Evolutionary conservation across 2,888 invertebrate genomes (phyloP).

Genomic region (Alitta virens): DNA sequence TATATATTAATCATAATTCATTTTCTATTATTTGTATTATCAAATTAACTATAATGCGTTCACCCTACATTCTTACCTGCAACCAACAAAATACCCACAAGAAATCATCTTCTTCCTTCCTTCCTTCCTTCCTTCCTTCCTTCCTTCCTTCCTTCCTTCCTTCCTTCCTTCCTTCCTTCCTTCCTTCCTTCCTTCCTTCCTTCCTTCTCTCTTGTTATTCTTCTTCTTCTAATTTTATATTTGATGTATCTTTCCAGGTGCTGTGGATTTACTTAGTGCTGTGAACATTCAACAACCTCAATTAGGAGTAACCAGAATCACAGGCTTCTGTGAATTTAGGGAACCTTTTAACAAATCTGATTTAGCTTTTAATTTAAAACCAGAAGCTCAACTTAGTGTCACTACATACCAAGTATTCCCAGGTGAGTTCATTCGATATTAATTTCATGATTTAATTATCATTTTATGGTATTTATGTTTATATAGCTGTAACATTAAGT

Average conservation of each 20-base stretch:
- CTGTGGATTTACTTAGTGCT: constrained; percentile 23
- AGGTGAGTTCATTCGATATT: constrained; percentile 16
- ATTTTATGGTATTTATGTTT: background rate
- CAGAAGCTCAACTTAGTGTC: constrained; percentile 17
- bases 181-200: too few species aligned
- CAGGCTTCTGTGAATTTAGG: constrained; percentile 21
- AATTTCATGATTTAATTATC: background rate
- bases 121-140: too few species aligned
- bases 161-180: too few species aligned
- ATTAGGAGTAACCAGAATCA: constrained; percentile 14
- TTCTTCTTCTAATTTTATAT: background rate
- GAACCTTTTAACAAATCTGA: background rate
- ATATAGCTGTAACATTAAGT: background rate
- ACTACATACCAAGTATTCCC: constrained; percentile 20
- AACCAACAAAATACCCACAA: too few species aligned
- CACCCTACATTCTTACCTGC: too few species aligned
- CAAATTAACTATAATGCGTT: too few species aligned
- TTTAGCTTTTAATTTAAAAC: constrained; percentile 13
- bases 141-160: too few species aligned
- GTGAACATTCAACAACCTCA: constrained; percentile 23
- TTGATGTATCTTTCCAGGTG: too few species aligned
- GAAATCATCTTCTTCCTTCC: too few species aligned
- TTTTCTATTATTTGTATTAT: too few species aligned
- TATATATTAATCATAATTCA: too few species aligned
- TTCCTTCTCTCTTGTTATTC: too few species aligned